Evolutionary conservation across 2,888 invertebrate genomes (phyloP).

Genomic region (Drosophila paranaensis): DNA sequence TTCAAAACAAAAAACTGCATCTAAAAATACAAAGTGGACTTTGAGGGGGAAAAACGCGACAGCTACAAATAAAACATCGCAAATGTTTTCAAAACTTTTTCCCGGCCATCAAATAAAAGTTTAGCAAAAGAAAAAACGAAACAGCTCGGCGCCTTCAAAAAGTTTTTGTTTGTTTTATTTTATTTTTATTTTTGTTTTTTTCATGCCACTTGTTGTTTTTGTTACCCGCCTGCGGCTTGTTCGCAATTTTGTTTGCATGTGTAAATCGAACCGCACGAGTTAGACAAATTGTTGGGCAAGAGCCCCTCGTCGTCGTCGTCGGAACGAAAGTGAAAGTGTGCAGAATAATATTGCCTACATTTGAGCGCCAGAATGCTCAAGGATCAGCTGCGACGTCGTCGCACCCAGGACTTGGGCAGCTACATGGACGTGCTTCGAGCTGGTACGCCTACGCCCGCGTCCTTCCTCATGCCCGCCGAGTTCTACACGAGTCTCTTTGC

Average conservation of each 20-base stretch:
- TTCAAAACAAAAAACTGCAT: slow-evolving; percentile 51
- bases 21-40: slow-evolving; percentile 49
- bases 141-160: slow-evolving; percentile 39
- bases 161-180: slow-evolving; percentile 24
- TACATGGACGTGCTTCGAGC: slow-evolving; percentile 53
- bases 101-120: slow-evolving; percentile 68
- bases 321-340: slow-evolving; percentile 63
- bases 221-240: slow-evolving; percentile 23
- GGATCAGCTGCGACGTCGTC: slow-evolving; percentile 65
- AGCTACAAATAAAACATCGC: slow-evolving; percentile 43
- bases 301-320: slow-evolving; percentile 6
- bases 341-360: slow-evolving; percentile 60
- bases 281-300: slow-evolving; percentile 50
- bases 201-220: slow-evolving; percentile 27
- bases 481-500: slow-evolving; percentile 92
- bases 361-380: slow-evolving; percentile 55
- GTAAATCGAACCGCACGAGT: slow-evolving; percentile 57
- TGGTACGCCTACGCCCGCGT: slow-evolving; percentile 37
- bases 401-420: slow-evolving; percentile 41
- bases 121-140: slow-evolving; percentile 49
- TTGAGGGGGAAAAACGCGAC: slow-evolving; percentile 21
- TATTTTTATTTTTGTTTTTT: slow-evolving; percentile 5
- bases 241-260: slow-evolving; percentile 35
- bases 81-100: slow-evolving; percentile 49
- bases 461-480: slow-evolving; percentile 90